phyloP scores from a whole-genome alignment of 2,113 vertebrate species.

The Terrapene triunguis region DNA sequence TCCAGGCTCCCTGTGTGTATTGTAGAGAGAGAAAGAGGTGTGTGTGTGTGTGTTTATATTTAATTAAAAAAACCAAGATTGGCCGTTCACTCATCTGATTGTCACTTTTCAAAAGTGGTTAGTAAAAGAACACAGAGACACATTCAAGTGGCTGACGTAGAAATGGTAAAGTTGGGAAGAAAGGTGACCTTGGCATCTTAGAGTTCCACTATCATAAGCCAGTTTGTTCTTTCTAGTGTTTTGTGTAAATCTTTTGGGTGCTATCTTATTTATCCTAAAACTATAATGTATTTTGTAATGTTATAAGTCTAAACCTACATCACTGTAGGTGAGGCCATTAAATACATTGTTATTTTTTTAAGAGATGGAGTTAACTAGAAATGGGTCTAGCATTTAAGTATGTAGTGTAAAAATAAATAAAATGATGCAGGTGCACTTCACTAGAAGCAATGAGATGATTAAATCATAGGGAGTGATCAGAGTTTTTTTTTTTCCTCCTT shows the following conservation, averaged over 20 bases:
- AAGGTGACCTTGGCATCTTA: not conserved
- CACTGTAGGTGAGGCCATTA: not conserved
- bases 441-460: conserved; percentile 3
- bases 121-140: not conserved
- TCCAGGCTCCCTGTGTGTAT: not conserved
- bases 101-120: not conserved
- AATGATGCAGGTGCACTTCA: not conserved
- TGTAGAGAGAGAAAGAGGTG: not conserved
- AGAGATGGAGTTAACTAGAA: not conserved
- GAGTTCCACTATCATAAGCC: not conserved
- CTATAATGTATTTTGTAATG: conserved; percentile 1
- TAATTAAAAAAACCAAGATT: not conserved
- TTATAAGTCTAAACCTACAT: not conserved
- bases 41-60: no score
- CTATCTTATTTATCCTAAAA: conserved; percentile 33
- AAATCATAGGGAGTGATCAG: rapidly evolving
- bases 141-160: not conserved
- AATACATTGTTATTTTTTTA: not conserved
- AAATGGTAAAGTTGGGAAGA: not conserved
- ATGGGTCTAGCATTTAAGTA: not conserved
- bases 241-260: not conserved
- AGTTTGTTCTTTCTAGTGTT: conserved; percentile 11
- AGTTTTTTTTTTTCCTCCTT: not conserved
- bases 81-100: not conserved
- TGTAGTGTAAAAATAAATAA: not conserved